Percentiles rank a stretch among this genome's conserved stretches.
Conservation (phyloP, 2,888 invertebrate species). For the Ophion slaviceki region DNA sequence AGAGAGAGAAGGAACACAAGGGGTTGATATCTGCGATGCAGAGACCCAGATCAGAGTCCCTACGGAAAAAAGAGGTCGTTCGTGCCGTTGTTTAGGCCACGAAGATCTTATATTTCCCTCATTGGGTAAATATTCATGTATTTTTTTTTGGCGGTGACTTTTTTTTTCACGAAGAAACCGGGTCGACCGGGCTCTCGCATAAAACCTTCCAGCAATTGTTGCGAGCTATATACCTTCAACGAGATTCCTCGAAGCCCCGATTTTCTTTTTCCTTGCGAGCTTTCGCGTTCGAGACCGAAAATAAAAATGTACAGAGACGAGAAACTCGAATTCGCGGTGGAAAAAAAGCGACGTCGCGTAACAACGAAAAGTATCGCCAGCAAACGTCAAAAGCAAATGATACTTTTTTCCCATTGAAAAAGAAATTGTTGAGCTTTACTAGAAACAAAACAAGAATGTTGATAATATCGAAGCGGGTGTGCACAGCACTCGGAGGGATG, state of each 20-base stretch:
- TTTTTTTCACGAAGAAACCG: constrained; percentile 14
- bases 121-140: constrained; percentile 60
- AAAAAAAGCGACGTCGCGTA: neutral
- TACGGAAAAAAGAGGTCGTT: constrained; percentile 50
- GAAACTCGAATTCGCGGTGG: neutral
- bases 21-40: constrained; percentile 25
- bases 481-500: too few species aligned
- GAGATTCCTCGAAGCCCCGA: constrained; percentile 12
- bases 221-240: constrained; percentile 9
- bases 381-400: too few species aligned
- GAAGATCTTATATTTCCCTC: constrained; percentile 44
- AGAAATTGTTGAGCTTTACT: too few species aligned
- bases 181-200: constrained; percentile 30
- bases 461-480: too few species aligned
- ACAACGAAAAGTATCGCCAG: neutral
- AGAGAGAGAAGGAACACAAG: neutral
- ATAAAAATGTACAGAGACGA: neutral
- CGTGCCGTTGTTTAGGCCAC: constrained; percentile 55
- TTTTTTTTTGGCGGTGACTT: constrained; percentile 33
- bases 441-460: too few species aligned
- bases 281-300: neutral
- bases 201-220: constrained; percentile 42
- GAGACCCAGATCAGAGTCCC: constrained; percentile 23
- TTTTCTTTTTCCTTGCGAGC: neutral
- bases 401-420: too few species aligned